Base-by-base conservation (phyloP, 2,113 vertebrate genomes). In the Baryphthengus martii region DNA sequence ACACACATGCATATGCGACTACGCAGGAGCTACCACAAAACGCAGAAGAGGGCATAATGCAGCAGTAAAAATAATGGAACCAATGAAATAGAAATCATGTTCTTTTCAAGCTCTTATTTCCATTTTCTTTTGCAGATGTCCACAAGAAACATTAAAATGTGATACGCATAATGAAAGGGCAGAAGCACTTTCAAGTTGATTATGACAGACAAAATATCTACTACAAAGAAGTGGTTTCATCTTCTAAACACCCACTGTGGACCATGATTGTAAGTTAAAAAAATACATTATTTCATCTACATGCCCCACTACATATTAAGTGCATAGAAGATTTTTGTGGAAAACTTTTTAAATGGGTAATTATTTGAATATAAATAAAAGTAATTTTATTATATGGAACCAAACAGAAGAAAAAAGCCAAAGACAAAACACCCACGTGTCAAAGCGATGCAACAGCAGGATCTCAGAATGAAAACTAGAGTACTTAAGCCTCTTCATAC, bases 381-480 rank as follows among this genome's bases (percentile, higher is more conserved):
- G 11, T 52, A 82, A 50, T 33, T 17, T 49, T 58, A 35, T 29
- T 56, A 16, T 45, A 75, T 37, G n/a, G 28, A 33, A 79, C 33
- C 26, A 91, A 92, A 61, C 5, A 23, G 28, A 45, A 77, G 37
- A 72, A 79, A 76, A 47, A 74, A 5, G 7, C 44, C 28, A 33
- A 94, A 89, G 26, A 80, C 1, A 25, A 85, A 90, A 88, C 26
- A 7, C 18, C 35, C 24, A 18, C 19, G 21, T 70, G 35, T 82
- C 90, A 52, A 80, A 98, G 85, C 31, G n/a, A 82, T 31, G 71
- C 62, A 92, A 77, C 35, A 95, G 42, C 79, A 88, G 89, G 53
- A 97, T 90, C 63, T 92, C n/a, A 21, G 49, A 85, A 59, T 10
- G 18, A n/a, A 97, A 97, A 97, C 72, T 95, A 44, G 21, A 91